Percentiles rank a stretch among this genome's conserved stretches.
Evolutionary conservation across 2,797 vertebrate genomes (phyloP).

Genomic region (Arctocebus calabarensis): DNA sequence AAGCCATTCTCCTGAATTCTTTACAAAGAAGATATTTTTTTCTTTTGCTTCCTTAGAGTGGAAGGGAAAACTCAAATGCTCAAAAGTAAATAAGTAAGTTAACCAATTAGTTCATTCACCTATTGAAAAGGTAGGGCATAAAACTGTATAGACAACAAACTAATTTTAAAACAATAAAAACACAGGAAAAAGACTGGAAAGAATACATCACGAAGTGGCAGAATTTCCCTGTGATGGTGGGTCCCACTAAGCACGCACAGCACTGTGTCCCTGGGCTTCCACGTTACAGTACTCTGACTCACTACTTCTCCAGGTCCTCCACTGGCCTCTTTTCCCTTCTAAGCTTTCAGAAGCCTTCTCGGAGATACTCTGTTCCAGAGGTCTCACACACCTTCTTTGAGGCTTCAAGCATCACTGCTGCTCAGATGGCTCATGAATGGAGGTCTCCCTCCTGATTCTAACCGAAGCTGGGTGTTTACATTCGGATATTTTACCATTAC

Average conservation of each 20-base stretch:
- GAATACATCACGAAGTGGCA: background rate
- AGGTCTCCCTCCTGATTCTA: background rate
- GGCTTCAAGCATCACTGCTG: background rate
- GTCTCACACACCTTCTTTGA: background rate
- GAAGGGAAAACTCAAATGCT: background rate
- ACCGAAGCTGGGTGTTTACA: background rate
- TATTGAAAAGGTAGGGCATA: background rate
- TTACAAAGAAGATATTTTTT: background rate
- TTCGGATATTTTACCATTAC: background rate
- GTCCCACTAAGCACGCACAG: background rate
- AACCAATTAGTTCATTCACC: background rate
- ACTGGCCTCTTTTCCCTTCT: background rate
- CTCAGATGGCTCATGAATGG: background rate
- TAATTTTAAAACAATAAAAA: background rate
- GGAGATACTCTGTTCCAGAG: background rate
- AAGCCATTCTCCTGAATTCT: background rate
- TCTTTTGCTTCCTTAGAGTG: conserved; percentile 20
- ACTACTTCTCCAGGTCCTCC: background rate
- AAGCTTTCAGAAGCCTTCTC: background rate
- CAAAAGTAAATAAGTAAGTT: background rate
- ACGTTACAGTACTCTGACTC: background rate
- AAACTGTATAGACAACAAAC: background rate
- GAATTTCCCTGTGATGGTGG: background rate
- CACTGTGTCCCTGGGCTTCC: background rate
- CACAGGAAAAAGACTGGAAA: background rate